Evolutionary conservation across 1,140 invertebrate species (phyloP).

Genomic region (Lamellibrachia luymesi): DNA sequence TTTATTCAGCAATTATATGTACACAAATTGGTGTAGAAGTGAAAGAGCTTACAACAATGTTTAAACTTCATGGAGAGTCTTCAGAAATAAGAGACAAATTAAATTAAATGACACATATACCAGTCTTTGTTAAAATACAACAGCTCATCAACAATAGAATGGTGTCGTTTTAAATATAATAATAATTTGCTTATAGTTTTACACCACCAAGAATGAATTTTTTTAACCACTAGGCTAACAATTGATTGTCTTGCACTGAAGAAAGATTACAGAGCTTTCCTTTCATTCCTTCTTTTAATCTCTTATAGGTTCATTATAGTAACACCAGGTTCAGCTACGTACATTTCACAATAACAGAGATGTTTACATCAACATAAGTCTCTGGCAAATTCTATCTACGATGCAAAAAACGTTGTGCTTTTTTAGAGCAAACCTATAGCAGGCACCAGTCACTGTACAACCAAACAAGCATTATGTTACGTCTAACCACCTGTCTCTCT

Average conservation of each 20-base stretch:
- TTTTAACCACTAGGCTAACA: not conserved
- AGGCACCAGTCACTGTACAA: not conserved
- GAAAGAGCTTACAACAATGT: not conserved
- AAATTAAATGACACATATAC: not conserved
- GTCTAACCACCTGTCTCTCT: not conserved
- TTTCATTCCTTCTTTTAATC: not conserved
- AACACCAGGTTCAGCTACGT: not conserved
- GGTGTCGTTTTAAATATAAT: not conserved
- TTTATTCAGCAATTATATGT: not conserved
- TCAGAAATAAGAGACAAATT: not conserved
- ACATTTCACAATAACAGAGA: not conserved
- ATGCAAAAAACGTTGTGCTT: not conserved
- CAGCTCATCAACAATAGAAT: not conserved
- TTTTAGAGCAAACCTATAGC: conserved; percentile 1
- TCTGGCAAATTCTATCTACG: not conserved
- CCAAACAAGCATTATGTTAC: not conserved
- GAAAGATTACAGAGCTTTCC: not conserved
- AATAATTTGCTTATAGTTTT: not conserved
- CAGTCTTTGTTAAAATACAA: not conserved
- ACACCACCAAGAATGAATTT: not conserved
- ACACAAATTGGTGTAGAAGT: not conserved
- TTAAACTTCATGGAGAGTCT: not conserved
- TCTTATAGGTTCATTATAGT: not conserved
- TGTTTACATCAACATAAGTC: not conserved
- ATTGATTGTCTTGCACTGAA: not conserved